A percentile compares a stretch with the other conserved stretches of the same genome.
Evolutionary conservation across 2,797 vertebrate genomes (phyloP).

Genomic region (Galaxias olidus): DNA sequence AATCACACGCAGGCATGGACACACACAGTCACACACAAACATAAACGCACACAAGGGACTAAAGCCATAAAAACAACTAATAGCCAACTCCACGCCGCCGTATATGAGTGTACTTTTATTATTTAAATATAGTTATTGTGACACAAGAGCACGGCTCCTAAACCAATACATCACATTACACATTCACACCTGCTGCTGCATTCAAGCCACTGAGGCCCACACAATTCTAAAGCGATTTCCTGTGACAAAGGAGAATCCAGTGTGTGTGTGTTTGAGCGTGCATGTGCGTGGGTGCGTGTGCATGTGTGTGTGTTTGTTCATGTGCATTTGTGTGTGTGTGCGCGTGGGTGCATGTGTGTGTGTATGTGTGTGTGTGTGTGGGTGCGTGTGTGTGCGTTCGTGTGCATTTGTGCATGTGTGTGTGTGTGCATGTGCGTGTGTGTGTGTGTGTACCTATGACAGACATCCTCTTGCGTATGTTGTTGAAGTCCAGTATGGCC

Average conservation of each 20-base stretch:
- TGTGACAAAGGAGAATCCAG: background rate
- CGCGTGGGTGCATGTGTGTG: slow-evolving; percentile 5
- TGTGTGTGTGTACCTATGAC: slow-evolving; percentile 82
- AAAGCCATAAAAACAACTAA: slow-evolving; percentile 21
- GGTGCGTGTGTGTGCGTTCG: slow-evolving; percentile 3
- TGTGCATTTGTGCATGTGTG: no score
- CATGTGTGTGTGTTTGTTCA: slow-evolving; percentile 7
- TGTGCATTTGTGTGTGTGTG: background rate
- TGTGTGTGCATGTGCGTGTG: background rate
- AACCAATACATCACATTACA: background rate
- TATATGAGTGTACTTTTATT: background rate
- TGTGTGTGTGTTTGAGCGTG: slow-evolving; percentile 5
- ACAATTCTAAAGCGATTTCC: background rate
- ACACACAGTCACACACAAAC: background rate
- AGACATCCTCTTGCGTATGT: slow-evolving; percentile 94
- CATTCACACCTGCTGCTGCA: background rate
- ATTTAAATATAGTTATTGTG: slow-evolving; percentile 10
- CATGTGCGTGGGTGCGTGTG: background rate
- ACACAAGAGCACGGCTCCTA: background rate
- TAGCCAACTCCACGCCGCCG: slow-evolving; percentile 2
- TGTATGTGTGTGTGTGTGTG: background rate
- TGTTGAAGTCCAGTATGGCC: slow-evolving; percentile 94
- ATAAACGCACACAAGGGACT: background rate
- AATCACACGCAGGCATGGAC: background rate
- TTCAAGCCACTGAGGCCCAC: background rate